Conservation (phyloP, 2,888 invertebrate genomes). For the Macrosoma leucophasiata region DNA sequence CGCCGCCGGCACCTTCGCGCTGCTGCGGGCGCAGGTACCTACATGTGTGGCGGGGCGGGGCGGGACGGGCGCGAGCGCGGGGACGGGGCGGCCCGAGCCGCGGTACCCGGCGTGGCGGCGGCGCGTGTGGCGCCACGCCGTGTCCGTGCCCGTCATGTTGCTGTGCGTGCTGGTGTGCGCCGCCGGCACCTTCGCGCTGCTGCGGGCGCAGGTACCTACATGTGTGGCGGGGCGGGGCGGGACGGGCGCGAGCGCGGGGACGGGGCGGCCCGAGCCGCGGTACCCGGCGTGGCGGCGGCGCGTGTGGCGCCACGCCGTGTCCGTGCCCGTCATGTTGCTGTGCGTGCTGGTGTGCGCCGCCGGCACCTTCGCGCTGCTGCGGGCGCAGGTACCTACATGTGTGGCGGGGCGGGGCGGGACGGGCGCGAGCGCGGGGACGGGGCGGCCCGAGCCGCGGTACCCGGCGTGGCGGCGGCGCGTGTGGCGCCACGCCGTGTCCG, state of each 20-base stretch:
- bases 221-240: too few relatives aligned
- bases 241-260: conserved; percentile 88
- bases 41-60: too few relatives aligned
- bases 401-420: conserved; percentile 90
- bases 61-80: conserved; percentile 86
- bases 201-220: conserved; percentile 85
- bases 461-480: conserved; percentile 91
- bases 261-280: conserved; percentile 90
- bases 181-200: conserved; percentile 86
- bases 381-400: conserved; percentile 85
- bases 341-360: conserved; percentile 89
- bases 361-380: conserved; percentile 88
- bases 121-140: conserved; percentile 89
- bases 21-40: conserved; percentile 88
- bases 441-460: conserved; percentile 89
- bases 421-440: conserved; percentile 90
- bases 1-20: conserved; percentile 87
- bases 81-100: conserved; percentile 94
- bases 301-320: conserved; percentile 90
- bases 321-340: conserved; percentile 88
- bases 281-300: conserved; percentile 92
- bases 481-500: conserved; percentile 90
- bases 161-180: conserved; percentile 89
- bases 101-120: conserved; percentile 91
- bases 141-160: conserved; percentile 90